Conservation (phyloP, 2,888 invertebrate species). For the Ariolimax columbianus region DNA sequence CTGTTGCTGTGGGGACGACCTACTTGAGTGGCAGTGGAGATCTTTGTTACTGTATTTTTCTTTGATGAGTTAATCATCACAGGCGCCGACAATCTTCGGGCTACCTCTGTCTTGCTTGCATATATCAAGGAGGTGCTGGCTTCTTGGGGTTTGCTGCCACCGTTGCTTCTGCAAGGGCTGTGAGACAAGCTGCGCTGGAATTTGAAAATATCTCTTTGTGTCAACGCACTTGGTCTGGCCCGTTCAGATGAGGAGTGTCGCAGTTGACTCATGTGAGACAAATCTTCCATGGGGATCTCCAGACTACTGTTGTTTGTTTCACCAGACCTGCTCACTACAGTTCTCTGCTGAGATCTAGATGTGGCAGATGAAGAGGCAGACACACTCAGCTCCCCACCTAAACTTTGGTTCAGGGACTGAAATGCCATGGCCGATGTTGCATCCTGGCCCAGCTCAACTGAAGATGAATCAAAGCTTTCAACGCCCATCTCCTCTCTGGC, state of each 20-base stretch:
- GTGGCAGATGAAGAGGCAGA: constrained; percentile 52
- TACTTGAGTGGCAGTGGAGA: constrained; percentile 46
- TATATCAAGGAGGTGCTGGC: constrained; percentile 43
- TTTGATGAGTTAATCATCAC: constrained; percentile 28
- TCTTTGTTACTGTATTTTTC: constrained; percentile 39
- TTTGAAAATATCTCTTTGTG: constrained; percentile 55
- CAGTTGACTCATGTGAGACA: constrained; percentile 36
- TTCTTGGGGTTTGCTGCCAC: constrained; percentile 18
- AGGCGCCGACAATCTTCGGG: constrained; percentile 45
- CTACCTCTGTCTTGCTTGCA: constrained; percentile 17
- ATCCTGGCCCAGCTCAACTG: constrained; percentile 67
- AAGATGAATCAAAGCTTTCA: constrained; percentile 34
- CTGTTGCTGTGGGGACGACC: constrained; percentile 41
- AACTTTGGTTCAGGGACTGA: constrained; percentile 69
- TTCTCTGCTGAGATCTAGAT: constrained; percentile 56
- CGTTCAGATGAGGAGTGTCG: constrained; percentile 52
- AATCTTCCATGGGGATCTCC: constrained; percentile 76
- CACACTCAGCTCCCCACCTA: constrained; percentile 17
- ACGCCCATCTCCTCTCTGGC: constrained; percentile 8
- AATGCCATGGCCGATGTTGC: constrained; percentile 73
- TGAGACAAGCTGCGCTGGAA: constrained; percentile 56
- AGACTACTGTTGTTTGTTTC: constrained; percentile 61
- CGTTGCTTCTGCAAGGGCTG: constrained; percentile 65
- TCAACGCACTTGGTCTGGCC: constrained; percentile 59
- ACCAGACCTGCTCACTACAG: constrained; percentile 44